Conservation (phyloP, 1,140 invertebrate genomes). For the Megathymus violae region DNA sequence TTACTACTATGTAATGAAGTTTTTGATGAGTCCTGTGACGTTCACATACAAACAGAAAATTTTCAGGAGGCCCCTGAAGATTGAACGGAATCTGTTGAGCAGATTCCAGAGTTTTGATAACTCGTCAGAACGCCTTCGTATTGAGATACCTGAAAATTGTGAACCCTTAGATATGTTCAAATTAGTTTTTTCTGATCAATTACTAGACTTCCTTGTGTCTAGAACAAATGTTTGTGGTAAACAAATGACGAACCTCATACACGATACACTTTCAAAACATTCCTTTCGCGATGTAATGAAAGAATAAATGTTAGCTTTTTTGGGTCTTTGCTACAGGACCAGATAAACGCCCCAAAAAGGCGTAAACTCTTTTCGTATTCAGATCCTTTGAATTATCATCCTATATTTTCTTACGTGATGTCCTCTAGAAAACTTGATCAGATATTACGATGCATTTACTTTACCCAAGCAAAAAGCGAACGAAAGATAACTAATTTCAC, state of each 20-base stretch:
- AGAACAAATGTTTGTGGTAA: too few species aligned
- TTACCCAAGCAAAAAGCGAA: constrained; percentile 22
- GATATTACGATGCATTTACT: constrained; percentile 23
- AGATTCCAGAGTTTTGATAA: too few species aligned
- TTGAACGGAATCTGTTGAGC: too few species aligned
- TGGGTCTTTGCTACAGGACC: constrained; percentile 9
- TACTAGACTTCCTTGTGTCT: too few species aligned
- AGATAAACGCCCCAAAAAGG: constrained; percentile 11
- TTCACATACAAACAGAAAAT: constrained; percentile 18
- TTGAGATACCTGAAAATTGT: too few species aligned
- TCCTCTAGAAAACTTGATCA: background rate
- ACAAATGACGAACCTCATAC: constrained; percentile 5
- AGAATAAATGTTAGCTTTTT: constrained; percentile 23
- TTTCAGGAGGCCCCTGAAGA: background rate
- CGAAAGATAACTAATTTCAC: constrained; percentile 19
- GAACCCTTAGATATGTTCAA: too few species aligned
- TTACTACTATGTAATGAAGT: constrained; percentile 20
- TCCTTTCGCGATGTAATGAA: constrained; percentile 20
- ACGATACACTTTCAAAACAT: constrained; percentile 18
- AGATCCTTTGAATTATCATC: constrained; percentile 13
- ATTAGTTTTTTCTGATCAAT: too few species aligned
- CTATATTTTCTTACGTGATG: constrained; percentile 22
- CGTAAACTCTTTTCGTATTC: constrained; percentile 16
- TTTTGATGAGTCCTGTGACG: constrained; percentile 20
- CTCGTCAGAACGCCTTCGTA: too few species aligned